Evolutionary conservation across 2,113 vertebrate species (phyloP).

Genomic region (Ahaetulla prasina): DNA sequence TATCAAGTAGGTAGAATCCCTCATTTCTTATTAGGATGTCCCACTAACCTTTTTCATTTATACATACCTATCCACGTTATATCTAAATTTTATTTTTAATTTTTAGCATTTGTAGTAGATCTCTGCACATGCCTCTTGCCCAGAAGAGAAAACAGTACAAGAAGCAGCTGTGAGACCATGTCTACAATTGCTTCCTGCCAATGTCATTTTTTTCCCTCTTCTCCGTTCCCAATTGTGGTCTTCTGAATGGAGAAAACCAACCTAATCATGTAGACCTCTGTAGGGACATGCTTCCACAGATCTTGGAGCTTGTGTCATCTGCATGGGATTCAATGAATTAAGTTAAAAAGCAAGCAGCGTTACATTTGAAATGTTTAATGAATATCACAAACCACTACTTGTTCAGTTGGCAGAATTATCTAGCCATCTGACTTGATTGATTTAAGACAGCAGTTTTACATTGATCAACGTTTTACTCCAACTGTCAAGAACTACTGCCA

Average conservation of each 20-base stretch:
- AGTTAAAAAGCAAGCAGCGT: not conserved
- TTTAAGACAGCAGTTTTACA: not conserved
- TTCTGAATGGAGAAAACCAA: not conserved
- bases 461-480: not conserved
- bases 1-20: conserved; percentile 82
- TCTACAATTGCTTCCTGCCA: not conserved
- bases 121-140: not conserved
- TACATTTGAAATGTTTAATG: not conserved
- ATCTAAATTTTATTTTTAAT: not conserved
- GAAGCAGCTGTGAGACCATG: not conserved
- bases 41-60: not conserved
- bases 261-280: too few relatives aligned
- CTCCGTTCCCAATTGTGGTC: not conserved
- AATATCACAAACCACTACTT: not conserved
- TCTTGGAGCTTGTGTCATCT: not conserved
- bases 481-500: not conserved
- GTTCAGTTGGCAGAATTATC: not conserved
- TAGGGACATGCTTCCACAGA: not conserved
- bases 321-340: not conserved
- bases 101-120: not conserved
- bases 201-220: not conserved
- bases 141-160: not conserved
- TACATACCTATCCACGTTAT: not conserved
- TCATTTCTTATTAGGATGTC: not conserved
- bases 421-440: not conserved